Evolutionary conservation across 2,113 vertebrate species (phyloP), one percentile per base, ranked within the genome.

Genomic region (Lipotes vexillifer): DNA sequence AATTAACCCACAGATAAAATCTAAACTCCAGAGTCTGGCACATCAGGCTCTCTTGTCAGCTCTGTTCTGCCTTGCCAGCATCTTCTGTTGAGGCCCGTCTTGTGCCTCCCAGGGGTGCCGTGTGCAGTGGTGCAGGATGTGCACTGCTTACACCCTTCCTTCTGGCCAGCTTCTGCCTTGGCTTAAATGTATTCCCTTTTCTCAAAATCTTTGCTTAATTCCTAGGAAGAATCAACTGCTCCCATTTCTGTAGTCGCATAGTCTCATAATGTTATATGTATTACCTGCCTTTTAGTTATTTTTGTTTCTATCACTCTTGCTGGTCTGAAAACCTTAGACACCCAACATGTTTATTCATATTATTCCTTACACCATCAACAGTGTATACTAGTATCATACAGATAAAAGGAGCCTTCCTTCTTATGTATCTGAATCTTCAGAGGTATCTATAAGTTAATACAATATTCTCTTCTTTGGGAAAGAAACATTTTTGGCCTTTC

Each of bases 401-500:
- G 63, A 1, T 78, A 46, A 31, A 66, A 55, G 33, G 66, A 82
- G 25, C 20, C 90, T 66, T 88, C 49, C 20, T 81, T 36, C 20
- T 89, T 41, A 5, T 33, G 31, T 46, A 31, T 41, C 41, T 36
- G 55, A 89, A 49, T 94, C n/a, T 95, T 68, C 68, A 90, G 31
- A 71, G 33, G 3, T 57, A 4, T 29, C 63, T 80, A 0, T 31
- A 31, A 69, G 9, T 52, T 29, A 36, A 46, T 13, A 29, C 7
- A 21, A 36, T 41, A 11, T 66, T 88, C 8, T 91, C 52, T 81
- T 72, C 2, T 77, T 81, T 78, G 55, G 38, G 31, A 71, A 89
- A 59, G 57, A 82, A 74, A 75, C 38, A 31, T 89, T 83, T 71
- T 80, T 21, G 90, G n/a, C 41, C 27, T 84, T 83, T 66, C 78